Conservation (phyloP, 2,113 vertebrate species). For the Panthera tigris region DNA sequence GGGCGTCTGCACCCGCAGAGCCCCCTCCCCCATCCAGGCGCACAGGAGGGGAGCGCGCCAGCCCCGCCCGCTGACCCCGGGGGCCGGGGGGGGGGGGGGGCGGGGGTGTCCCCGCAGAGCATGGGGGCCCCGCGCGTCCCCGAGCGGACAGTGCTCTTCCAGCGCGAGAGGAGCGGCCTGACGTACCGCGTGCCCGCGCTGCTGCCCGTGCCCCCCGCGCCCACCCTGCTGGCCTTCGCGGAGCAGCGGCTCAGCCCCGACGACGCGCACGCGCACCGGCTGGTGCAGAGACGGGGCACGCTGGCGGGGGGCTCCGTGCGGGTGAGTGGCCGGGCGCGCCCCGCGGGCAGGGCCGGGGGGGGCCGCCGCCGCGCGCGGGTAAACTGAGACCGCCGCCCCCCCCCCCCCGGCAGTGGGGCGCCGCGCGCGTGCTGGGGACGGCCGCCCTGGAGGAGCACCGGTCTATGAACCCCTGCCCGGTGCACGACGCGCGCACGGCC, state of each 20-base stretch:
- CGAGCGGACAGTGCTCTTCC: constrained; percentile 90
- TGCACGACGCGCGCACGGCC: constrained; percentile 91
- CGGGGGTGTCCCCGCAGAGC: background rate
- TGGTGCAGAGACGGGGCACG: constrained; percentile 91
- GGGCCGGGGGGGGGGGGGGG: no score
- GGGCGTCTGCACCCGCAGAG: accelerated
- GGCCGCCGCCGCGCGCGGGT: background rate
- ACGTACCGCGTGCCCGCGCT: constrained; percentile 94
- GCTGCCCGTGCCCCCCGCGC: constrained; percentile 86
- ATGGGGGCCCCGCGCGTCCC: constrained; percentile 91
- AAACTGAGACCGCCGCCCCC: background rate
- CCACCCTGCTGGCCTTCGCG: constrained; percentile 93
- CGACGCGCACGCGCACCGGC: constrained; percentile 92
- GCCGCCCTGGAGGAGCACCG: constrained; percentile 90
- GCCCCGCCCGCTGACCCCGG: background rate
- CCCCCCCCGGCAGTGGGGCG: constrained; percentile 90
- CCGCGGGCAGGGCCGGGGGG: accelerated
- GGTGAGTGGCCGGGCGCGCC: constrained; percentile 79
- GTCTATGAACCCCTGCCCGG: constrained; percentile 97
- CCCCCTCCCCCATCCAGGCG: background rate
- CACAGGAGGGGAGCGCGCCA: accelerated
- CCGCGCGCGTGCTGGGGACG: constrained; percentile 87
- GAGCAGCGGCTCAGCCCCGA: constrained; percentile 92
- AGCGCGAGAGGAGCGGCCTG: constrained; percentile 89
- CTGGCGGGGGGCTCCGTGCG: constrained; percentile 90